Base-by-base conservation (phyloP, 37 sponge, comb jelly and placozoan species). In the Lycopodina hypogea region DNA sequence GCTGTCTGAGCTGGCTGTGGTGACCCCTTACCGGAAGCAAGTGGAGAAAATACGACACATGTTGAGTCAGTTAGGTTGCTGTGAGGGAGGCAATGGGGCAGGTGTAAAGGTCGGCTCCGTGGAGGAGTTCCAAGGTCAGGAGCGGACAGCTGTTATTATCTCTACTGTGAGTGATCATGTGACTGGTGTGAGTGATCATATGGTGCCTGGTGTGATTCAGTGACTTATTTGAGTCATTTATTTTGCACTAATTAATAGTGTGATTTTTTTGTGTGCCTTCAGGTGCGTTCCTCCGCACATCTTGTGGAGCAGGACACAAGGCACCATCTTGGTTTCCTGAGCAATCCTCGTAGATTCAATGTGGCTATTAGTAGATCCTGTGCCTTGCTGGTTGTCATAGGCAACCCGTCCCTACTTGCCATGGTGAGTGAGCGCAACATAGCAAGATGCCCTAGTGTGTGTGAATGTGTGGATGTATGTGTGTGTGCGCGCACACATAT, bases 41-140 rank as follows among this genome's bases (percentile, higher is more conserved):
- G 86, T 84, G 36, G 88, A 92, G 52, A 92, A 88, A 52, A 81
- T 84, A 26, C 56, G 89, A 6, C 67, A 52, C 56, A 57, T 87
- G 68, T 51, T 92, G 33, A 0, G 45, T 50, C 69, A 65, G 23
- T 23, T 81, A 26, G 74, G 67, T 45, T 45, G 48, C 48, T 58
- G 72, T 17, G 56, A 51, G 1, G 66, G 41, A n/a, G 41, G 84
- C 17, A 72, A 60, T 14, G 76, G 68, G 23, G 66, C 42, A 12
- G 73, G 41, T 9, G 62, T 87, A 3, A 80, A 87, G 79, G 90
- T 93, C 17, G 94, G 90, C 1, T 82, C 88, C 24, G 90, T 93
- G 28, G 94, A 93, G 53, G 90, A 93, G 55, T 93, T 93, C 67
- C 94, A 93, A 72, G 94, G 94, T 33, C 90, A 90, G 55, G 94